Percentiles rank a stretch among this genome's conserved stretches.
These are phyloP conservation scores for Muntiacus muntjak DNA, from an alignment of 2,113 vertebrate species.

Conservation along the genomic window DNA sequence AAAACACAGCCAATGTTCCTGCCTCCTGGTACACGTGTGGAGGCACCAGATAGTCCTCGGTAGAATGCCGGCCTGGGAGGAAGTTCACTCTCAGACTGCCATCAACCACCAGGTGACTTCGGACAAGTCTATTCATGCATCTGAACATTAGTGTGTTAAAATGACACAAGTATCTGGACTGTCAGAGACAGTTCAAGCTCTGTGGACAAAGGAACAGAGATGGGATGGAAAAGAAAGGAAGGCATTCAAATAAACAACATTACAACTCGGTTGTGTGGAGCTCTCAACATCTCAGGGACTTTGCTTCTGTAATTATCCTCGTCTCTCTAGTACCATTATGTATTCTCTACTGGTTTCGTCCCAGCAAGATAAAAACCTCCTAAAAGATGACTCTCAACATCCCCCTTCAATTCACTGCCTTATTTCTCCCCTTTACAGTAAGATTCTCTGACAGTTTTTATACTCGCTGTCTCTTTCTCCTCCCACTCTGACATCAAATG, in stretches of 20 bases:
- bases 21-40: neutral
- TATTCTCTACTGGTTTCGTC: neutral
- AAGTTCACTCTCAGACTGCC: neutral
- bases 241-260: neutral
- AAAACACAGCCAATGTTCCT: neutral
- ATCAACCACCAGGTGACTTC: neutral
- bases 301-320: neutral
- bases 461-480: neutral
- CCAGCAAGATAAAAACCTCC: neutral
- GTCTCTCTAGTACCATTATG: neutral
- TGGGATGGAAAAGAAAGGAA: neutral
- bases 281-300: neutral
- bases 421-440: neutral
- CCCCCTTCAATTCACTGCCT: neutral
- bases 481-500: neutral
- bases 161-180: neutral
- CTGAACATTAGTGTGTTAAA: neutral
- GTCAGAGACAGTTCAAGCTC: neutral
- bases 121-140: neutral
- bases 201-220: neutral
- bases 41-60: neutral
- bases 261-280: neutral
- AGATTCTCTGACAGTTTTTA: neutral
- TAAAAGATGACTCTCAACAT: neutral
- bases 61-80: neutral